A percentile compares a stretch with the other conserved stretches of the same genome.
Evolutionary conservation across 1,140 invertebrate species (phyloP).

Genomic region (Drosophila repletoides): DNA sequence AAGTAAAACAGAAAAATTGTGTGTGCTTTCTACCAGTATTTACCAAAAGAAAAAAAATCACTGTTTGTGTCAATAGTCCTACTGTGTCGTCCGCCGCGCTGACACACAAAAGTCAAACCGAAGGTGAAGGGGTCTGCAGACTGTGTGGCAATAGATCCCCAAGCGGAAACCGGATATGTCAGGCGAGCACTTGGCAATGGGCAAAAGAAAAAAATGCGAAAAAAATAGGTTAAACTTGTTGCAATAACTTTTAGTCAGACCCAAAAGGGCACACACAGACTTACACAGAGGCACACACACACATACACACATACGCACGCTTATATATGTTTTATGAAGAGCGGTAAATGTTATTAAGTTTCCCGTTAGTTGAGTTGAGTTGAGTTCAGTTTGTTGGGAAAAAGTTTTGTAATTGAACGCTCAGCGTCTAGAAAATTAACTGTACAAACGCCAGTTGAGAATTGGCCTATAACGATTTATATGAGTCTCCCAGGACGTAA

Average conservation of each 20-base stretch:
- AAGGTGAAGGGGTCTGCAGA: background rate
- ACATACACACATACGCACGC: background rate
- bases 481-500: too few species aligned
- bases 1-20: too few species aligned
- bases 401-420: constrained; percentile 74
- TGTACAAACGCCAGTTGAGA: constrained; percentile 48
- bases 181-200: constrained; percentile 23
- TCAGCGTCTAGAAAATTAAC: constrained; percentile 46
- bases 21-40: too few species aligned
- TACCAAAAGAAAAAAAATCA: too few species aligned
- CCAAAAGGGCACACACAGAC: constrained; percentile 17
- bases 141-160: constrained; percentile 20
- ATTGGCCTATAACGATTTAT: constrained; percentile 39
- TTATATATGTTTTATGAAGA: constrained; percentile 57
- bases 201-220: too few species aligned
- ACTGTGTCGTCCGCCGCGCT: too few species aligned
- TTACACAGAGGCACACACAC: constrained; percentile 12
- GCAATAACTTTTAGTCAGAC: constrained; percentile 57
- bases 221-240: constrained; percentile 67
- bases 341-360: constrained; percentile 78
- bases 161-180: constrained; percentile 42
- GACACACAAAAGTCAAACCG: constrained; percentile 2
- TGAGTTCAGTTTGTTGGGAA: constrained; percentile 48
- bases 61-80: too few species aligned
- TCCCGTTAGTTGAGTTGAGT: too few species aligned